Conservation (phyloP, 2,113 vertebrate genomes). For the Poeciliopsis turrubarensis region DNA sequence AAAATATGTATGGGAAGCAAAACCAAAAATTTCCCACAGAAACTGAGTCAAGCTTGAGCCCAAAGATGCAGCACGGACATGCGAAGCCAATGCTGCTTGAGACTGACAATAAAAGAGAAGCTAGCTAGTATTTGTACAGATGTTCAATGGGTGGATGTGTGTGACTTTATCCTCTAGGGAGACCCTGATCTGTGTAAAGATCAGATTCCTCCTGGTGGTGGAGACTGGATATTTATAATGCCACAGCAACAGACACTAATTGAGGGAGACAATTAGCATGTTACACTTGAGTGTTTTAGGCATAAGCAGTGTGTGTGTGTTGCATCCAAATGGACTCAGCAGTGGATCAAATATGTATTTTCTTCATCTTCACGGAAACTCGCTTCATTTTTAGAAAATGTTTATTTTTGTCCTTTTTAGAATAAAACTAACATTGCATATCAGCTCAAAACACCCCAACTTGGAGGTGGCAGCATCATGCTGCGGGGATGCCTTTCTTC, state of each 20-base stretch:
- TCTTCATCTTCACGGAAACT: too few species aligned
- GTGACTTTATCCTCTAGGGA: neutral
- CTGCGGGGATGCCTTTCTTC: too few species aligned
- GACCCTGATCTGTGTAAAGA: slow-evolving; percentile 10
- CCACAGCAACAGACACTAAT: slow-evolving; percentile 34
- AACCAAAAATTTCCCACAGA: slow-evolving; percentile 33
- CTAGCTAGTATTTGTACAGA: neutral
- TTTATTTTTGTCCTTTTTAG: too few species aligned
- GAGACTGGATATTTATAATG: slow-evolving; percentile 2
- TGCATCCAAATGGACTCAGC: slow-evolving; percentile 36
- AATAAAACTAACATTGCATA: too few species aligned
- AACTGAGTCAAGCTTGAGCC: slow-evolving; percentile 7
- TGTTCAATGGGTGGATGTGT: slow-evolving; percentile 5
- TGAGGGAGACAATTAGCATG: slow-evolving; percentile 48
- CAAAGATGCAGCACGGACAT: slow-evolving; percentile 12
- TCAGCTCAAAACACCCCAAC: too few species aligned
- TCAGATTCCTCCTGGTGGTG: slow-evolving; percentile 7
- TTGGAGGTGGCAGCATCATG: too few species aligned
- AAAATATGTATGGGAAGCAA: neutral
- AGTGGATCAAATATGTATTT: slow-evolving; percentile 4
- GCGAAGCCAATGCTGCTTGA: neutral
- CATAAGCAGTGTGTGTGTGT: slow-evolving; percentile 9
- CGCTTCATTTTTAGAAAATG: too few species aligned
- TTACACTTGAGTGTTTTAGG: slow-evolving; percentile 14
- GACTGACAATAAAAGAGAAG: neutral